Base-by-base conservation (phyloP, 2,113 vertebrate species). In the Rhinoderma darwinii region DNA sequence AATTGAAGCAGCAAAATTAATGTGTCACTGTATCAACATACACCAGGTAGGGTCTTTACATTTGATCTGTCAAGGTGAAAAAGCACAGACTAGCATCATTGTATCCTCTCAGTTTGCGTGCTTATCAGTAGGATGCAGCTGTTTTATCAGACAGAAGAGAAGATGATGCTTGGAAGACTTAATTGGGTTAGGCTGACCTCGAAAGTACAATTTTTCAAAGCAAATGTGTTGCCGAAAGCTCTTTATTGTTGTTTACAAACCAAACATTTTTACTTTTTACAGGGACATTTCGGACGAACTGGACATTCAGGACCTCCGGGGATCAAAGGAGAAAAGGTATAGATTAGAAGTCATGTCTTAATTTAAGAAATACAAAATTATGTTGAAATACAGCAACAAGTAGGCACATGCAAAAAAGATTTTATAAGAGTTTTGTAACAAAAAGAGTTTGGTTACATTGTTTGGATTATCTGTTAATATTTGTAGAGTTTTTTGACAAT, bases 261-360 rank as follows among this genome's bases (percentile, higher is more conserved):
- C 35, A 32, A 47, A 63, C 56, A 27, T 72, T 39, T 27, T 63
- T 63, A 39, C 32, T 87, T 87, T 94, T 92, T 92, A 80, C 90
- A 99, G 98, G 98, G 98, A 27, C 87, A 94, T 30, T 86, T 95
- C 89, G 98, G 98, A 90, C 96, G 97, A 94, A 94, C 95, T 10
- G 95, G 95, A 79, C 94, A 94, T 86, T 93, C 94, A 0, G 95
- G 95, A 79, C 91, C 93, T 22, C 22, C 81, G 1, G 95, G 95
- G 82, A 25, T 89, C 73, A 95, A 95, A 89, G 95, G 95, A 37
- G 94, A 95, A 91, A 95, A 95, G 95, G 95, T 96, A 94, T 61
- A 54, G 18, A 43, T 63, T 27, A 63, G 35, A 70, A 70, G 59
- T 70, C 25, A 74, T 88, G 27, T 3, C 78, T 63, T 54, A 37